Evolutionary conservation across 2,113 vertebrate genomes (phyloP).

Genomic region (Pterocles gutturalis): DNA sequence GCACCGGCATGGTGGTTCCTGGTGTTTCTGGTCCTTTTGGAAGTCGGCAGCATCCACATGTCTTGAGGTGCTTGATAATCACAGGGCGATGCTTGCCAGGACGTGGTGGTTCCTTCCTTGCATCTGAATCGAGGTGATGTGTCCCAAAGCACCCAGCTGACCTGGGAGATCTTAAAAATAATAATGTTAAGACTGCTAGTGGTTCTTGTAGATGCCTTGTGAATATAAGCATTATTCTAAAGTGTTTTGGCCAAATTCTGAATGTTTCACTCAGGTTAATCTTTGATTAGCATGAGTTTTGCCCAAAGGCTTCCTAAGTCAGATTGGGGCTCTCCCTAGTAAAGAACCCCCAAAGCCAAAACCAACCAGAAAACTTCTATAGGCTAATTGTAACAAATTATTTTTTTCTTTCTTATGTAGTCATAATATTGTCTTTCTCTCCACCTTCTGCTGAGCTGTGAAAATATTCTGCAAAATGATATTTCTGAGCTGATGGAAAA

Average conservation of each 20-base stretch:
- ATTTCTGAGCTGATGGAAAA: conserved; percentile 54
- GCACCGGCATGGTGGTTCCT: fast-evolving
- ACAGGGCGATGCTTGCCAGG: neutral
- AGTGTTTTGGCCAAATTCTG: neutral
- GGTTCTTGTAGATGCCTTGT: neutral
- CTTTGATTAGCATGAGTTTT: neutral
- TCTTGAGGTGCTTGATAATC: fast-evolving
- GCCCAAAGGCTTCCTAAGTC: neutral
- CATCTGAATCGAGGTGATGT: neutral
- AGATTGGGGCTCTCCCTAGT: neutral
- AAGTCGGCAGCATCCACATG: neutral
- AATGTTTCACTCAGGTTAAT: neutral
- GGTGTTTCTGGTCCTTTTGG: neutral
- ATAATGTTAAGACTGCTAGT: no score
- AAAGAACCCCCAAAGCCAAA: neutral
- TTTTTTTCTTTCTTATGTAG: neutral
- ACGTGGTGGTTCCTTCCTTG: neutral
- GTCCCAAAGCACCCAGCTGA: neutral
- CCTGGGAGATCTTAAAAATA: neutral
- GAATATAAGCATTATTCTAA: neutral
- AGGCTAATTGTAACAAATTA: neutral
- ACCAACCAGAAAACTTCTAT: neutral
- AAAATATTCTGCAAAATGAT: conserved; percentile 39
- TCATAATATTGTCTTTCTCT: conserved; percentile 24
- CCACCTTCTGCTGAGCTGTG: conserved; percentile 52